Percentiles rank a stretch among this genome's conserved stretches.
These are phyloP conservation scores for Chymomyza procnemis DNA, from an alignment of 2,888 invertebrate species.

Conservation along the genomic window DNA sequence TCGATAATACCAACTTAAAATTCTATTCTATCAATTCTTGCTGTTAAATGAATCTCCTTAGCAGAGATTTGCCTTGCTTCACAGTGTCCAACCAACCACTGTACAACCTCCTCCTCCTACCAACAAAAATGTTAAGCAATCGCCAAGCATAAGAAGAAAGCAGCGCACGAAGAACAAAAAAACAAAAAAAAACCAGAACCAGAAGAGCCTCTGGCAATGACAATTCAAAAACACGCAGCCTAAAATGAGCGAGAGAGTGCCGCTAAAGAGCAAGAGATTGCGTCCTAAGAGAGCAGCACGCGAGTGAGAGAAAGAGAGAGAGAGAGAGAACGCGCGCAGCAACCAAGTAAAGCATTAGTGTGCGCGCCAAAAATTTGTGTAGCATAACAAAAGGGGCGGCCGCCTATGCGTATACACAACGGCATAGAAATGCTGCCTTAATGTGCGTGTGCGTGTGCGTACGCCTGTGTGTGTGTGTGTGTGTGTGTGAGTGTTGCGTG, in stretches of 20 bases:
- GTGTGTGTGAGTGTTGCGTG: not conserved
- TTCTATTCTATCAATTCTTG: no score
- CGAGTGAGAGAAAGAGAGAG: slow-evolving; percentile 9
- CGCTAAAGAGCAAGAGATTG: no score
- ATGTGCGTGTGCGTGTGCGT: not conserved
- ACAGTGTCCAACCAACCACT: no score
- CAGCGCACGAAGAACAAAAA: not conserved
- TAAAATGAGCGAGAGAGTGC: slow-evolving; percentile 16
- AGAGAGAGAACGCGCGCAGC: slow-evolving; percentile 5
- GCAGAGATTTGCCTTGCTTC: no score
- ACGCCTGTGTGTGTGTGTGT: not conserved
- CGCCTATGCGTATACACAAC: slow-evolving; percentile 34
- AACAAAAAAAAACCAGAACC: slow-evolving; percentile 11
- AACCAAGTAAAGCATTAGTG: slow-evolving; percentile 15
- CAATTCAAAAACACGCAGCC: slow-evolving; percentile 44
- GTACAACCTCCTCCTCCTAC: no score
- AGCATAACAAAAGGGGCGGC: slow-evolving; percentile 49
- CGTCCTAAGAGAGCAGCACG: no score
- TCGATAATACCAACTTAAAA: no score
- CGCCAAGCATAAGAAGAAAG: slow-evolving; percentile 2
- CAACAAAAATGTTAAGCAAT: not conserved
- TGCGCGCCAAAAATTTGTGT: slow-evolving; percentile 42
- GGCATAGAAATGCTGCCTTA: not conserved
- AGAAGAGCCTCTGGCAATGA: slow-evolving; percentile 35
- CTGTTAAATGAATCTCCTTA: no score